Conservation (phyloP, 2,113 vertebrate species). For the Phrynosoma platyrhinos region DNA sequence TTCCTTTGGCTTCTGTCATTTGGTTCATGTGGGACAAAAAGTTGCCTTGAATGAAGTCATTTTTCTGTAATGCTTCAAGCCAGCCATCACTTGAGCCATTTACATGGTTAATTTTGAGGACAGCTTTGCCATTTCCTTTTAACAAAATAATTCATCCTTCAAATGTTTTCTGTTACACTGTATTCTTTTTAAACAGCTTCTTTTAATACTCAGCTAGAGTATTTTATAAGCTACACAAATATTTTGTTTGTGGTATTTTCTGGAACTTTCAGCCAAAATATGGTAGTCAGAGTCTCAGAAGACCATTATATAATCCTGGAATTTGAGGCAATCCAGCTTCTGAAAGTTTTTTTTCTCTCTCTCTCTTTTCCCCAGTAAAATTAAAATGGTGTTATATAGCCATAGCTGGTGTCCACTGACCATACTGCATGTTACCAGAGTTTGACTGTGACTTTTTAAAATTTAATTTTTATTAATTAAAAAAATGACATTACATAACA, state of each 20-base stretch:
- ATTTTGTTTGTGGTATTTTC: constrained; percentile 76
- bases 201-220: constrained; percentile 74
- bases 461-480: too few relatives aligned
- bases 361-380: constrained; percentile 24
- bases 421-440: constrained; percentile 24
- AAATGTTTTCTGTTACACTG: constrained; percentile 73
- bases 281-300: constrained; percentile 65
- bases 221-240: constrained; percentile 77
- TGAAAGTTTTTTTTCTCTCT: constrained; percentile 28
- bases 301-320: constrained; percentile 65
- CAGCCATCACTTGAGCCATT: constrained; percentile 59
- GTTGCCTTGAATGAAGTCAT: constrained; percentile 45
- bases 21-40: constrained; percentile 58
- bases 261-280: constrained; percentile 70
- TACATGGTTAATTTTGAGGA: constrained; percentile 61
- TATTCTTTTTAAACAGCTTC: constrained; percentile 76
- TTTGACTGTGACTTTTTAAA: background rate
- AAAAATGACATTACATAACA: too few relatives aligned
- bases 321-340: constrained; percentile 46
- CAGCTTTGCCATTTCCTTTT: constrained; percentile 58
- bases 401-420: constrained; percentile 9
- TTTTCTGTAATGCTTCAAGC: constrained; percentile 53
- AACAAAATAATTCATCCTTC: constrained; percentile 59
- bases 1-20: constrained; percentile 55
- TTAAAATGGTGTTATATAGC: constrained; percentile 24